Evolutionary conservation across 2,888 invertebrate species (phyloP).

Genomic region (Serripes groenlandicus): DNA sequence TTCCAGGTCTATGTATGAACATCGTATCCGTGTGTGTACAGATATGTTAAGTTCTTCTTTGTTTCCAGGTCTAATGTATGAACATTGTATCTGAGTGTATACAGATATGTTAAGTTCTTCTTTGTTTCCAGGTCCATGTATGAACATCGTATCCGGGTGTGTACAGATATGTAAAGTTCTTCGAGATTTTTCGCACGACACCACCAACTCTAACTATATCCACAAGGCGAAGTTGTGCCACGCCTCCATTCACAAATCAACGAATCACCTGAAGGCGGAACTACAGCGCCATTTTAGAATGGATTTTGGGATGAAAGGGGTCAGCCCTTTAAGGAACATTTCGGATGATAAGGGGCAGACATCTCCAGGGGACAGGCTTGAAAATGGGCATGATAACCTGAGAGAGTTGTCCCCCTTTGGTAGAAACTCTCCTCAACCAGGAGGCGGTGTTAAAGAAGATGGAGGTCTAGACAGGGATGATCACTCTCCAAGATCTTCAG

Average conservation of each 20-base stretch:
- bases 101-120: constrained; percentile 82
- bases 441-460: constrained; percentile 37
- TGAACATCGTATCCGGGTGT: constrained; percentile 85
- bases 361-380: constrained; percentile 1
- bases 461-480: constrained; percentile 14
- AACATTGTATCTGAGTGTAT: constrained; percentile 84
- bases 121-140: constrained; percentile 80
- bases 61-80: constrained; percentile 83
- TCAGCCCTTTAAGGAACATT: constrained; percentile 48
- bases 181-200: constrained; percentile 80
- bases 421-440: constrained; percentile 47
- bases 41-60: constrained; percentile 80
- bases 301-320: constrained; percentile 55
- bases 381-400: constrained; percentile 26
- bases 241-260: constrained; percentile 53
- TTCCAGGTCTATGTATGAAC: constrained; percentile 84
- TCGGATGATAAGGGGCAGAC: not conserved
- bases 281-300: constrained; percentile 55
- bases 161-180: constrained; percentile 83
- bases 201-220: constrained; percentile 47
- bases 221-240: constrained; percentile 62
- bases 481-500: constrained; percentile 56
- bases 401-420: constrained; percentile 53
- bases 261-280: constrained; percentile 57
- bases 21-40: constrained; percentile 84